A percentile compares a stretch with the other conserved stretches of the same genome.
phyloP scores from a whole-genome alignment of 2,797 vertebrate species.

The Balearica regulorum region DNA sequence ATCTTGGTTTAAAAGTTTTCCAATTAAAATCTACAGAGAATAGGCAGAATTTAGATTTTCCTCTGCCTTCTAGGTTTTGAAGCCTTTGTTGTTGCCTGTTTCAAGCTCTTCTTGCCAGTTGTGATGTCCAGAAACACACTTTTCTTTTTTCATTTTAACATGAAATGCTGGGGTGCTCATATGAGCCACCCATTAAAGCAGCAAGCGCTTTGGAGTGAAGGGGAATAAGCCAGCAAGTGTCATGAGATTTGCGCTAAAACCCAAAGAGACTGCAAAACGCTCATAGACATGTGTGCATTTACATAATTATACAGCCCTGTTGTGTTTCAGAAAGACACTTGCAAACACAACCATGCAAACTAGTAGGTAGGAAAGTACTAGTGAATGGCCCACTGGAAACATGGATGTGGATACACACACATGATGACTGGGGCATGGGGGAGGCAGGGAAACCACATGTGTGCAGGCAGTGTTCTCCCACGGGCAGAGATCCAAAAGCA shows the following conservation, averaged over 20 bases:
- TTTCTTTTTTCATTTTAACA: background rate
- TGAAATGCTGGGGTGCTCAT: background rate
- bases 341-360: background rate
- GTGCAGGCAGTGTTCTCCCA: background rate
- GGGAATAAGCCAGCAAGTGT: constrained; percentile 16
- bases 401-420: fast-evolving
- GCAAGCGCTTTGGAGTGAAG: background rate
- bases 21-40: background rate
- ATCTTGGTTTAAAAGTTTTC: background rate
- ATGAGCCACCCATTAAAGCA: background rate
- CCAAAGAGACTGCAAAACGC: background rate
- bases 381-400: background rate
- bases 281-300: background rate
- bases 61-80: background rate
- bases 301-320: constrained; percentile 3
- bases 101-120: background rate
- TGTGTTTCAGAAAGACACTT: background rate
- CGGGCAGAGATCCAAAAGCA: background rate
- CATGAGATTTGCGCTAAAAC: constrained; percentile 10
- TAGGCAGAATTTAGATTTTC: background rate
- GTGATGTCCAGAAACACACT: background rate
- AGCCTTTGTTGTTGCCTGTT: background rate
- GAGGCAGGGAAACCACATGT: background rate
- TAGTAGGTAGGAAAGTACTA: background rate
- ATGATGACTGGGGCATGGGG: background rate